Conservation (phyloP, 1,140 invertebrate genomes). For the Ceratina australensis region DNA sequence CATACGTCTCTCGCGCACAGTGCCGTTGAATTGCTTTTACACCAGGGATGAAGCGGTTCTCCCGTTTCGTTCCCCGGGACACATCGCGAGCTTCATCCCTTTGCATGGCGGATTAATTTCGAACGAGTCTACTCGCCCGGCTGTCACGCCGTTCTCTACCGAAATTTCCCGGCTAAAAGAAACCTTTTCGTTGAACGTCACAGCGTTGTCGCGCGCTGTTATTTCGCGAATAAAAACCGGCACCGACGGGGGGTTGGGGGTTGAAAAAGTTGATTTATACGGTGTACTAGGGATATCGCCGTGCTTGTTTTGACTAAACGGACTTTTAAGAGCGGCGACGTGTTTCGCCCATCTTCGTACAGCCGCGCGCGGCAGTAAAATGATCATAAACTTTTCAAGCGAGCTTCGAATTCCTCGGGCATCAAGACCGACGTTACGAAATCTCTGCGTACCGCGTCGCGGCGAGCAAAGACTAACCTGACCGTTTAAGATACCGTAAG, state of each 20-base stretch:
- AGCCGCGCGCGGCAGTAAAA: constrained; percentile 8
- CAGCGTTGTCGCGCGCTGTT: background rate
- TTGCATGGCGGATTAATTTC: constrained; percentile 55
- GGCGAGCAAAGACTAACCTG: too few relatives aligned
- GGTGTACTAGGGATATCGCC: background rate
- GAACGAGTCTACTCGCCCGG: constrained; percentile 10
- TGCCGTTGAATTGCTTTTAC: constrained; percentile 38
- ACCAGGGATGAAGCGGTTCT: constrained; percentile 41
- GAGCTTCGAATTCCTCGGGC: background rate
- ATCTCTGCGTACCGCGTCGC: background rate
- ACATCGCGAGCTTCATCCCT: constrained; percentile 37
- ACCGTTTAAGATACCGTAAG: background rate
- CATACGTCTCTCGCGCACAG: constrained; percentile 3
- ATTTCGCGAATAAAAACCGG: too few relatives aligned
- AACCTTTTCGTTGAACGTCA: background rate
- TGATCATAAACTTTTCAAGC: constrained; percentile 17
- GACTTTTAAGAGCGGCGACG: background rate
- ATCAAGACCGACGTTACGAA: background rate
- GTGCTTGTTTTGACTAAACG: background rate
- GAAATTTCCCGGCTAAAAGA: background rate
- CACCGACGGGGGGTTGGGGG: background rate
- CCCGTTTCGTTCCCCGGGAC: constrained; percentile 32
- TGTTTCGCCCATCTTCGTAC: background rate
- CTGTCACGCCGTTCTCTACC: constrained; percentile 1
- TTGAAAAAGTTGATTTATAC: background rate